Percentiles rank a stretch among this genome's conserved stretches.
Evolutionary conservation across 92 coral and sea anemone genomes (phyloP).

Genomic region (Diadumene lineata): DNA sequence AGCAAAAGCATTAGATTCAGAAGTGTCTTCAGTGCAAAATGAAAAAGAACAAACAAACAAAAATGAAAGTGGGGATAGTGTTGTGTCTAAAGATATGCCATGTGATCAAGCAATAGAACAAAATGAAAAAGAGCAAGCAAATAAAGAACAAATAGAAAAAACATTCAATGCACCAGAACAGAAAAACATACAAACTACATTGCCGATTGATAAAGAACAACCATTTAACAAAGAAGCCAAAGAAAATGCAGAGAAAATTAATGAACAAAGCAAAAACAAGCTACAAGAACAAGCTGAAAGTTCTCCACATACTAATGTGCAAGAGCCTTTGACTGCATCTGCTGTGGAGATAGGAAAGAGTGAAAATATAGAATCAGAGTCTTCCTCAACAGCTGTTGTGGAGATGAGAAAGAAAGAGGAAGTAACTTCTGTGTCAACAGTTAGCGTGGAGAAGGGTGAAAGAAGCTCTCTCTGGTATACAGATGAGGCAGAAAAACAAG

Average conservation of each 20-base stretch:
- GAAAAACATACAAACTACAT: neutral
- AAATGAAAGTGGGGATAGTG: neutral
- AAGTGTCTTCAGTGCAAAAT: neutral
- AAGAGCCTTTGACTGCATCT: too few species aligned
- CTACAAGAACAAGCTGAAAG: neutral
- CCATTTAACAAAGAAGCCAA: neutral
- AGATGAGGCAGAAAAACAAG: slow-evolving; percentile 9
- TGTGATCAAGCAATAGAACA: too few species aligned
- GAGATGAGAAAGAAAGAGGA: neutral
- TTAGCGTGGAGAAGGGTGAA: neutral
- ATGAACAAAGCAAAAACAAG: neutral
- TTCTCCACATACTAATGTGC: too few species aligned
- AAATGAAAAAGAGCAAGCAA: too few species aligned
- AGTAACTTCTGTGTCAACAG: neutral
- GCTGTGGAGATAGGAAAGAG: neutral
- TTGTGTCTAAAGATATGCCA: too few species aligned
- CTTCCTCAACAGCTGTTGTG: neutral
- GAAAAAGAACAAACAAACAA: neutral
- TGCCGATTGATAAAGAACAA: neutral
- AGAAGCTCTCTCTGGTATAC: slow-evolving; percentile 39
- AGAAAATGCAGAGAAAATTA: neutral
- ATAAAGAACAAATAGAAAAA: too few species aligned
- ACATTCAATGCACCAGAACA: too few species aligned
- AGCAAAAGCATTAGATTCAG: too few species aligned
- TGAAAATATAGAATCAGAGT: neutral